phyloP scores from a whole-genome alignment of 2,113 vertebrate species.

The Emydocephalus ijimae region DNA sequence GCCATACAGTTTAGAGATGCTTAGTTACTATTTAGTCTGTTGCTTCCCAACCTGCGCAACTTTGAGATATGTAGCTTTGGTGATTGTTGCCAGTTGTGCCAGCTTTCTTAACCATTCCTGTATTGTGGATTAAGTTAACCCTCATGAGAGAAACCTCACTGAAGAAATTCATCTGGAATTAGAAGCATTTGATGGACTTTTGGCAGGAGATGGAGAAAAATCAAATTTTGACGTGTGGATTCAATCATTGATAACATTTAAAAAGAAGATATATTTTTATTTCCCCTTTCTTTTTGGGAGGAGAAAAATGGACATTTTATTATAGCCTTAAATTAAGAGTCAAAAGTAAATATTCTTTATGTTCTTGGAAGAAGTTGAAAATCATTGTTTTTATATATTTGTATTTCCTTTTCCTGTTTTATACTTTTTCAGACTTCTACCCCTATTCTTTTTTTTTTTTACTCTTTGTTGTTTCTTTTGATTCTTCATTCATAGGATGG shows the following conservation, averaged over 20 bases:
- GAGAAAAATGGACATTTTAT: too few species aligned
- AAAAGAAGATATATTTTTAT: neutral
- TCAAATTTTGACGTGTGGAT: neutral
- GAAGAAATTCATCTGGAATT: neutral
- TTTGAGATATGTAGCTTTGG: neutral
- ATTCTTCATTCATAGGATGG: neutral
- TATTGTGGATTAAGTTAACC: neutral
- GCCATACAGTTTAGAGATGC: neutral
- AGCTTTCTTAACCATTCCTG: too few species aligned
- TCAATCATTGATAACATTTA: neutral
- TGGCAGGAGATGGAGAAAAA: neutral
- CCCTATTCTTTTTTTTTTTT: neutral
- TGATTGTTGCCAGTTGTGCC: neutral
- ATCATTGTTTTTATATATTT: neutral
- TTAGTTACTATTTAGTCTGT: neutral
- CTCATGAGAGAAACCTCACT: neutral
- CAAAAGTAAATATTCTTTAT: neutral
- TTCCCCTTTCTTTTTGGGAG: neutral
- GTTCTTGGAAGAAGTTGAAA: neutral
- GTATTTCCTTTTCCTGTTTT: neutral
- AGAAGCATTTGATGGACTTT: neutral
- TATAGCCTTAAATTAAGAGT: neutral
- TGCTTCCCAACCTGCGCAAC: neutral
- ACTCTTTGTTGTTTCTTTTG: neutral
- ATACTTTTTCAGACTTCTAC: neutral